Evolutionary conservation across 2,888 invertebrate species (phyloP), one percentile per base, ranked within the genome.

Genomic region (Callosobruchus maculatus): DNA sequence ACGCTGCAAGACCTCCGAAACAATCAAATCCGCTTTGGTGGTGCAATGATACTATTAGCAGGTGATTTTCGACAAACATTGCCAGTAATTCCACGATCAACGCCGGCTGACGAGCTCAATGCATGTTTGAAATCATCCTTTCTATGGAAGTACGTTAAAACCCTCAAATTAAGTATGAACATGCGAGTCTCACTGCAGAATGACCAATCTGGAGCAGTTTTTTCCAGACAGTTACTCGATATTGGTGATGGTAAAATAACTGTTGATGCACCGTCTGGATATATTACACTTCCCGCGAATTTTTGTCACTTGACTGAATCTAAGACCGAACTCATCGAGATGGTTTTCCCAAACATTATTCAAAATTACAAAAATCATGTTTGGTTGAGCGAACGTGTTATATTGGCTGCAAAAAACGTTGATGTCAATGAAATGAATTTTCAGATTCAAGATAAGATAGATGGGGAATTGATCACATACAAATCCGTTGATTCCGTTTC

Each of bases 41-140:
- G 72, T 20, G 70, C 70, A 70, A 3, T 70, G 7, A 22, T 70
- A 5, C 4, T 70, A 70, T 21, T 70, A 21, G 5, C 70, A 9
- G 70, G 70, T 20, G 70, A 71, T 71, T 71, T 71, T 71, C 71
- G 71, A n/a, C 73, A 73, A 73, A 73, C 67, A 67, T 22, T 77
- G 13, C 74, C 74, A n/a, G 74, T 76, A 26, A 82, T 84, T 76
- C 81, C 83, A 77, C 78, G 82, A 70, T 79, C 78, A 76, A 82
- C 80, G 70, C 78, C 79, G 75, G 83, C 83, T 26, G 83, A 85
- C 77, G 83, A 84, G 81, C 72, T 84, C 20, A 85, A 84, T 77
- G 82, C 82, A 76, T 83, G 83, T 76, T 72, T 83, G 72, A 84
- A 83, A 76, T 78, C 81, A 30, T 84, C 83, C 66, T 75, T 67